Base-by-base conservation (phyloP, 2,888 invertebrate species). In the Vannuccia rotundouncinata region DNA sequence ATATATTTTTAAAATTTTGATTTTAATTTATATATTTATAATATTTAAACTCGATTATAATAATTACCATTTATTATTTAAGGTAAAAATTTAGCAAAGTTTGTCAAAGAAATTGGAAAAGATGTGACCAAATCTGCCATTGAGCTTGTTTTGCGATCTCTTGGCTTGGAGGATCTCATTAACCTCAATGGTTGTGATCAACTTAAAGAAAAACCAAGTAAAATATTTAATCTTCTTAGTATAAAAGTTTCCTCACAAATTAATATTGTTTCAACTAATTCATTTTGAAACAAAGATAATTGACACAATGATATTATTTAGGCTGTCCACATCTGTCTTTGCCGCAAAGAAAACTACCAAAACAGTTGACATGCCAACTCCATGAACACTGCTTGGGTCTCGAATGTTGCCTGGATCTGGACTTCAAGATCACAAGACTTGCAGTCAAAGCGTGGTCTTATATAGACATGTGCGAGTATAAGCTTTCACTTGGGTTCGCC, bases 291-390 rank as follows among this genome's bases (percentile, higher is more conserved):
- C 17, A 45, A 45, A 45, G 17, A 45, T 45, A 45, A 45, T 10
- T 45, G 66, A 75, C 10, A 75, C 74, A 13, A 45, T 45, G 45
- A 45, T 13, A 45, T 17, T 45, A 45, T 83, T 74, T 79, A 83
- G 83, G 80, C 13, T 83, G 83, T 45, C 83, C 82, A 0, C 60
- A 81, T 27, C 81, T 82, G 45, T 80, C 82, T 66, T 80, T 83
- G 31, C 31, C 81, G 59, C 74, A 82, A 13, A 82, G 82, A 17
- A 25, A 75, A 2, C 22, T 83, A 28, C 83, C 83, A n/a, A 81
- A 80, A 30, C 29, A 27, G n/a, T 60, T 82, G 2, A 80, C 82
- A 27, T 83, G 83, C 74, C 78, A 81, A 74, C 74, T 83, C 13
- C 82, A 81, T 0, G 80, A 82, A 22, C 73, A 81, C 76, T 83